Evolutionary conservation across 2,113 vertebrate genomes (phyloP).

Genomic region (Cinclus cinclus): DNA sequence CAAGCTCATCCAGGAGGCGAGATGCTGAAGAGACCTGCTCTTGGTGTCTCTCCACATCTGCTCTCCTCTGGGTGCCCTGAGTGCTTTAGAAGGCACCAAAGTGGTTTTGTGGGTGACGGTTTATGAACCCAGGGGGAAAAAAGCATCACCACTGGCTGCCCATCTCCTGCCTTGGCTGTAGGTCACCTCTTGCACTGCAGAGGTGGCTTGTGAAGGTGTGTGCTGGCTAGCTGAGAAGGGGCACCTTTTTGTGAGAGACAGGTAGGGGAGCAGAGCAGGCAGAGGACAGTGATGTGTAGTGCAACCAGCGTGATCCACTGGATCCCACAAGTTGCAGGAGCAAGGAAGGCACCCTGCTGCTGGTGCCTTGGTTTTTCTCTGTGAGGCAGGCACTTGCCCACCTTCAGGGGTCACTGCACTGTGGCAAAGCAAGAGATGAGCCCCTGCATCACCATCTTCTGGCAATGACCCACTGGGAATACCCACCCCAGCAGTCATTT

Average conservation of each 20-base stretch:
- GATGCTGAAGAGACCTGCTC: not conserved
- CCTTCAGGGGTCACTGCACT: not conserved
- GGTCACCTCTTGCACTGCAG: not conserved
- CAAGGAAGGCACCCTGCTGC: not conserved
- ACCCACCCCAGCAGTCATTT: not conserved
- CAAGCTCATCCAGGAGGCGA: not conserved
- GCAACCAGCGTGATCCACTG: rapidly evolving
- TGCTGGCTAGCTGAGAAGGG: not conserved
- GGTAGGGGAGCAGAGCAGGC: rapidly evolving
- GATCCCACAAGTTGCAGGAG: not conserved
- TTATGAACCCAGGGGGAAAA: not conserved
- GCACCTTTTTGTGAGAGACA: not conserved
- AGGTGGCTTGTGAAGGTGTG: not conserved
- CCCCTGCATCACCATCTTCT: not conserved
- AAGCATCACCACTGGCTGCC: not conserved
- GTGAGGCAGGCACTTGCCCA: not conserved
- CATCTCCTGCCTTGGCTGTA: not conserved
- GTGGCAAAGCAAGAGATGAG: not conserved
- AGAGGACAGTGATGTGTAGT: not conserved
- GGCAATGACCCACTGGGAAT: not conserved
- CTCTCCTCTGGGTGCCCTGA: not conserved
- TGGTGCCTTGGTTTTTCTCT: not conserved
- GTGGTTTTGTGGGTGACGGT: not conserved
- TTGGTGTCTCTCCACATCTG: not conserved
- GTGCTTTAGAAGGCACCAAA: not conserved